These are phyloP conservation scores for Coenonympha arcania DNA, from an alignment of 2,888 invertebrate genomes.

Conservation along the genomic window DNA sequence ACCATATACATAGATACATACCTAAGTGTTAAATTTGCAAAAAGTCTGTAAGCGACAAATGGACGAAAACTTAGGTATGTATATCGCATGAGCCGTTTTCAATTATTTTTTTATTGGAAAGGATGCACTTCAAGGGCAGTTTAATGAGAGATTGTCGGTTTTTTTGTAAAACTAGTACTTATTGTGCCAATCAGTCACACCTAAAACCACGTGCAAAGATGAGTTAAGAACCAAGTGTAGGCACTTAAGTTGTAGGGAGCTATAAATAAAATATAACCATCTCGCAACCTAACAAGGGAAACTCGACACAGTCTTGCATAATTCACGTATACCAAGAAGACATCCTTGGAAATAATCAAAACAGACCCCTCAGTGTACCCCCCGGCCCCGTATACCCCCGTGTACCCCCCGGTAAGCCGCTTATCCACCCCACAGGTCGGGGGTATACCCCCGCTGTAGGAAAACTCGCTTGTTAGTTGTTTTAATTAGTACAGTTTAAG, in stretches of 20 bases:
- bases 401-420: constrained; percentile 57
- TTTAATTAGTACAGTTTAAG: constrained; percentile 67
- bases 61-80: too few species aligned
- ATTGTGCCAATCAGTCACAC: too few species aligned
- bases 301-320: constrained; percentile 52
- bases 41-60: too few species aligned
- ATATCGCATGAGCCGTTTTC: too few species aligned
- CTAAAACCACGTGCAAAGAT: too few species aligned
- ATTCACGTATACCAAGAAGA: constrained; percentile 71
- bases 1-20: too few species aligned
- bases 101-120: too few species aligned
- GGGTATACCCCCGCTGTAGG: constrained; percentile 48
- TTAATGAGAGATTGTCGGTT: too few species aligned
- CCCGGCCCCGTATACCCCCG: constrained; percentile 31
- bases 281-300: constrained; percentile 2
- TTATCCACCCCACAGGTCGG: constrained; percentile 43
- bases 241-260: neutral
- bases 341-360: constrained; percentile 73
- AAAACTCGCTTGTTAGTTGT: constrained; percentile 62
- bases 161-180: too few species aligned
- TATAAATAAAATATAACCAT: constrained; percentile 10
- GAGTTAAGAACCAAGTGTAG: too few species aligned
- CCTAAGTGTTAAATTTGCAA: too few species aligned
- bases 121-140: too few species aligned
- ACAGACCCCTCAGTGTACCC: constrained; percentile 39